Conservation (phyloP, 2,888 invertebrate genomes). For the Scotopteryx bipunctaria region DNA sequence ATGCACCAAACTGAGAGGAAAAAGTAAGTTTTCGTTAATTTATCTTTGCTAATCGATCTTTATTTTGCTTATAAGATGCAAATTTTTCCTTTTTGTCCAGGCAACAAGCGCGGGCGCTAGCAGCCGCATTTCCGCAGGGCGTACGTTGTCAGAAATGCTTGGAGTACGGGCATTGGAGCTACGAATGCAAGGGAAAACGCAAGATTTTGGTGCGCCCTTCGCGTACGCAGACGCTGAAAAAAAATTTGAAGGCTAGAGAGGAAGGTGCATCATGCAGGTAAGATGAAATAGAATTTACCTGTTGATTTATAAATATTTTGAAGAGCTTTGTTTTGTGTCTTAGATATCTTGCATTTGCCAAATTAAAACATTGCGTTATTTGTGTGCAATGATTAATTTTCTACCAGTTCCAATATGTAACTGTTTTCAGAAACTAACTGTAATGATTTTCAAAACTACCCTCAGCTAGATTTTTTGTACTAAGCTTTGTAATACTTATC, state of each 20-base stretch:
- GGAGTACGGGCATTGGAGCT: conserved; percentile 97
- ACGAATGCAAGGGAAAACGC: conserved; percentile 95
- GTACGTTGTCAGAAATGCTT: conserved; percentile 96
- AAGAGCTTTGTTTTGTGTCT: not conserved
- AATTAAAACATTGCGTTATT: too few species aligned
- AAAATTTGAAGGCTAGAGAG: conserved; percentile 73
- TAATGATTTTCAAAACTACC: conserved; percentile 26
- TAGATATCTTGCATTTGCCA: not conserved
- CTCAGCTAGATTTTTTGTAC: conserved; percentile 1
- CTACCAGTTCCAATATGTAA: too few species aligned
- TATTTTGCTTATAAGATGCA: conserved; percentile 17
- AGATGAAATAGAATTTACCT: conserved; percentile 14
- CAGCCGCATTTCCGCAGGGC: conserved; percentile 88
- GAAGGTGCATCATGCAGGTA: conserved; percentile 71
- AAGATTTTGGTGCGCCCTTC: conserved; percentile 94
- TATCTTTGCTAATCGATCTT: conserved; percentile 10
- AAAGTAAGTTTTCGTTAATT: conserved; percentile 56
- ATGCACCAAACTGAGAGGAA: conserved; percentile 75
- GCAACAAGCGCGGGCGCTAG: conserved; percentile 84
- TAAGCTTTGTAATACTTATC: too few species aligned
- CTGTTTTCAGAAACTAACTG: not conserved
- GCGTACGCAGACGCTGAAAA: conserved; percentile 91
- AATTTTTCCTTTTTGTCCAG: conserved; percentile 53
- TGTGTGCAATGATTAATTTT: too few species aligned
- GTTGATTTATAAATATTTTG: conserved; percentile 10